Percentiles rank a stretch among this genome's conserved stretches.
Conservation (phyloP, 2,113 vertebrate species). For the Callospermophilus lateralis region DNA sequence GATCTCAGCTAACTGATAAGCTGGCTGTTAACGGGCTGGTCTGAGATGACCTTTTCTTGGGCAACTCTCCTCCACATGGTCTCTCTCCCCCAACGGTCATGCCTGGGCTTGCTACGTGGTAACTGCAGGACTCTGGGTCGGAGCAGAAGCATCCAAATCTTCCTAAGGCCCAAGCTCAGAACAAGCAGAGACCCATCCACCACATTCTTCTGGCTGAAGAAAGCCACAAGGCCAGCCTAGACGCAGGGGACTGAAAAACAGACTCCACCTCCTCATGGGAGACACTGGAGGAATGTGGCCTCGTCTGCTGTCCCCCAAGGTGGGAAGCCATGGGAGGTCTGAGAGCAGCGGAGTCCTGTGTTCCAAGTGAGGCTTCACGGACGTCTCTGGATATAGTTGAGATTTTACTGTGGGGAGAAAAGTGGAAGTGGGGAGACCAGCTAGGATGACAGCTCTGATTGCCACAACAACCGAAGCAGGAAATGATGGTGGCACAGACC, state of each 20-base stretch:
- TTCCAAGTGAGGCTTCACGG: background rate
- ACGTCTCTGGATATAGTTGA: background rate
- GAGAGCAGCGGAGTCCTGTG: background rate
- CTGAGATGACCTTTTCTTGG: background rate
- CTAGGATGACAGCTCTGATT: background rate
- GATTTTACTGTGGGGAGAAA: background rate
- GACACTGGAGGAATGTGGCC: background rate
- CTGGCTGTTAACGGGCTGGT: background rate
- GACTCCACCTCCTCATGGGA: background rate
- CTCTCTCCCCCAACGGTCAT: background rate
- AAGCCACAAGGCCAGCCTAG: background rate
- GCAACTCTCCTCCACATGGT: accelerated
- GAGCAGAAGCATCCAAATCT: background rate
- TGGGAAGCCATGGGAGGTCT: background rate
- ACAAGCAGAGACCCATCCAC: background rate
- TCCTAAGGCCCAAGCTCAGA: background rate
- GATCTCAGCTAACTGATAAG: background rate
- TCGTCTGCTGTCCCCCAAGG: background rate
- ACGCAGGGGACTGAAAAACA: background rate
- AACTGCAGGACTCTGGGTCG: background rate
- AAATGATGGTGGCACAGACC: background rate
- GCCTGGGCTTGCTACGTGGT: background rate
- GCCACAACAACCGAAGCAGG: background rate
- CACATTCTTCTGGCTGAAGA: background rate
- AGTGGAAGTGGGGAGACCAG: background rate